Evolutionary conservation across 2,113 vertebrate genomes (phyloP), one percentile per base, ranked within the genome.

Genomic region (Gallinago paraguaiae): DNA sequence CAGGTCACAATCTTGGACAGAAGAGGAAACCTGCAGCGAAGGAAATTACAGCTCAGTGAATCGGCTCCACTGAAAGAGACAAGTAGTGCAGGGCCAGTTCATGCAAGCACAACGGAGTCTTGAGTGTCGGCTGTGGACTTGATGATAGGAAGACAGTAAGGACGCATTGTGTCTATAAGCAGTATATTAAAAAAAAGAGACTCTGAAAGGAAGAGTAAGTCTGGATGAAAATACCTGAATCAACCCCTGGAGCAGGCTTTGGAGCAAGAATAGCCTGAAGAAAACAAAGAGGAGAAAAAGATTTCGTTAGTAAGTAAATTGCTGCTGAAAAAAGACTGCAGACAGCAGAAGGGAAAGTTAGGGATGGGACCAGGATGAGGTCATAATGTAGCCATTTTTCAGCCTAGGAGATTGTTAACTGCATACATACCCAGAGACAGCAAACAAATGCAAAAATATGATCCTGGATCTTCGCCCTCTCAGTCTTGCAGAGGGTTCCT

Each of bases 291-390:
- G 7, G 3, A 39, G 11, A 30, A 41, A 63, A 67, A 86, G 17
- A 22, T 11, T 3, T 19, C 7, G 12, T 33, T 81, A 43, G 19
- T 23, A 54, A 33, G 4, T 56, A 24, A 68, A 82, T 41, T 51
- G 3, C 6, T 23, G 56, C 5, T 51, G 70, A 87, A 28, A 2
- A 65, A 65, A 46, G 37, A n/a, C n/a, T 86, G 9, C 8, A 86
- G 6, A 3, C 8, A 78, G 7, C 24, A 71, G n/a, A 67, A 89
- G 4, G 3, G 24, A 57, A 78, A 69, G 6, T 12, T 39, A 45
- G 12, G 13, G 30, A 30, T 27, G 6, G 15, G 17, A 41, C 4
- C 13, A 46, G 2, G 6, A 1, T 2, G 7, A 45, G 4, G 4
- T 16, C 3, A 19, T 68, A 54, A 37, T 53, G 74, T 43, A 43